A percentile compares a stretch with the other conserved stretches of the same genome.
phyloP scores from a whole-genome alignment of 1,140 invertebrate species.

The Dolichoris vasculosae region DNA sequence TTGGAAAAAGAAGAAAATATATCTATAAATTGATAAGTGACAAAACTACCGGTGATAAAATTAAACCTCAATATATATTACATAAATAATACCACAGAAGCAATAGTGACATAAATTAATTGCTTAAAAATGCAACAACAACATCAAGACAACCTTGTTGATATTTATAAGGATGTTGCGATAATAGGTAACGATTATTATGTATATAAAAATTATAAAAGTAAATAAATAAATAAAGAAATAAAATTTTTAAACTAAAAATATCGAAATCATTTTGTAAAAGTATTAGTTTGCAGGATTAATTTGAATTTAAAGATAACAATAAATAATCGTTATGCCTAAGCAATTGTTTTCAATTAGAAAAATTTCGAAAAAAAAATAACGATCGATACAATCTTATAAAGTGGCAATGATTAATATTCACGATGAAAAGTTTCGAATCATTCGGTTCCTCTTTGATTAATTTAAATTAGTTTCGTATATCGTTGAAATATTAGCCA shows the following conservation, averaged over 20 bases:
- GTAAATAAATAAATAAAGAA: background rate
- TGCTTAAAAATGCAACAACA: conserved; percentile 45
- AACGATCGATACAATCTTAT: too few species aligned
- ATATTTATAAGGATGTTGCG: conserved; percentile 79
- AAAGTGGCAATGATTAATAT: too few species aligned
- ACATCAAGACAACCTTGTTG: conserved; percentile 56
- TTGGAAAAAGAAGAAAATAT: conserved; percentile 31
- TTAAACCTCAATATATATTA: background rate
- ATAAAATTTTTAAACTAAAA: background rate
- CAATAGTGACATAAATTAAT: background rate
- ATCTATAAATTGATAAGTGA: background rate
- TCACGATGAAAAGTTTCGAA: too few species aligned
- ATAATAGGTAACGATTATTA: conserved; percentile 75
- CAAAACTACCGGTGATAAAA: background rate
- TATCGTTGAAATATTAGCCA: too few species aligned
- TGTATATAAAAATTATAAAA: background rate
- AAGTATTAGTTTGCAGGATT: background rate
- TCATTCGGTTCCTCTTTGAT: too few species aligned
- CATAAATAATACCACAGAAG: background rate
- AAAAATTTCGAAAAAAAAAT: background rate
- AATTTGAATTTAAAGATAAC: background rate
- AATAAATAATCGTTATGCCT: too few species aligned
- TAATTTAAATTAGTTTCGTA: too few species aligned
- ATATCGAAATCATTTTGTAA: background rate
- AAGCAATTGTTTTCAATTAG: background rate